Base-by-base conservation (phyloP, 2,888 invertebrate species). In the Acheta domesticus region DNA sequence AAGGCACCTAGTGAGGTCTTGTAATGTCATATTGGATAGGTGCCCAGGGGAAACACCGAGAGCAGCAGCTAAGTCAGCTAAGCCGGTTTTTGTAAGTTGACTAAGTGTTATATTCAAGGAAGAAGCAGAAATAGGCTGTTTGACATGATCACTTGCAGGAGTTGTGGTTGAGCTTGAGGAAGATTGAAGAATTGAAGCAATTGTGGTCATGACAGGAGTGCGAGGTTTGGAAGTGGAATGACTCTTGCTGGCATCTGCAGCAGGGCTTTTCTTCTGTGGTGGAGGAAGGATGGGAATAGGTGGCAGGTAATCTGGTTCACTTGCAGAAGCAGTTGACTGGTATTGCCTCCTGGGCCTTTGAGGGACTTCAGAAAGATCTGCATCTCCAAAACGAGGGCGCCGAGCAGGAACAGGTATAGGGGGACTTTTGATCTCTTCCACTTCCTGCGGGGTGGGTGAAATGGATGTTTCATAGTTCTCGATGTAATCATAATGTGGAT, bases 1-100 rank as follows among this genome's bases (percentile, higher is more conserved):
- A 48, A 96, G 89, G 86, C 94, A 94, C 79, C 92, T 92, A 0
- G 96, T 96, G 74, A 96, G 89, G 86, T 96, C 96, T 36, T 95
- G 94, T 81, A 96, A 88, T 0, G 96, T 96, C 93, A 96, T 93
- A 80, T 93, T 94, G 78, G 94, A 94, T 77, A 96, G 87, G 80
- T 94, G 93, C 77, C 91, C 90, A 0, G 93, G 90, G 0, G 95
- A 94, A 84, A 96, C 94, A 83, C 93, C 92, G 80, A 91, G 89
- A 88, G 93, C 93, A 21, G 88, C 85, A 0, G 96, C 94, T 80
- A 96, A 87, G 82, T 96, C 95, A 83, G 93, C 93, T 85, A 96
- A 91, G 83, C 93, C 93, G 85, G 94, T 91, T 2, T 94, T 93
- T 49, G 96, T 92, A 80, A 96, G 89, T 85, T 96, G 95, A 84